Conservation (phyloP, 2,797 vertebrate species). For the Siniperca obscura region DNA sequence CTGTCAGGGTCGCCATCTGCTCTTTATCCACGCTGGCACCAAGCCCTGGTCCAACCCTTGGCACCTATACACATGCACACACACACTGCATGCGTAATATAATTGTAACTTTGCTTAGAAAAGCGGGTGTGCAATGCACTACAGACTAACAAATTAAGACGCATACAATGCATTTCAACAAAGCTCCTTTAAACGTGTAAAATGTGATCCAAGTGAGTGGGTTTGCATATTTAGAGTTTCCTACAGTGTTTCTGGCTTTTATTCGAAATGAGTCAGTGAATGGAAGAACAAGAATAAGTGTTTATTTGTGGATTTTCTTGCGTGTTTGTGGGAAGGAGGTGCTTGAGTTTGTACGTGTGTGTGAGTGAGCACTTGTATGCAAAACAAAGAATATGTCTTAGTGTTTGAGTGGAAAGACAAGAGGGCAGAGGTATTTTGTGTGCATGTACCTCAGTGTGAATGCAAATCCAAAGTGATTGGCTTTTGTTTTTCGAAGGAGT, state of each 20-base stretch:
- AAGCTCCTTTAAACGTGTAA: constrained; percentile 23
- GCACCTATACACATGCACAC: constrained; percentile 58
- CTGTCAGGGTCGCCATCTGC: constrained; percentile 89
- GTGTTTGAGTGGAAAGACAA: constrained; percentile 65
- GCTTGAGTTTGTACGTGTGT: constrained; percentile 41
- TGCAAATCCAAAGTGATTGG: constrained; percentile 56
- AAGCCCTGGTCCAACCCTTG: constrained; percentile 72
- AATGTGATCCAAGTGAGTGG: constrained; percentile 4
- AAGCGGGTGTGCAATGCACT: constrained; percentile 4
- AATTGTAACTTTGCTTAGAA: constrained; percentile 59
- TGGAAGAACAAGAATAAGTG: constrained; percentile 64
- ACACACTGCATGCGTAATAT: constrained; percentile 50
- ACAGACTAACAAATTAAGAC: constrained; percentile 29
- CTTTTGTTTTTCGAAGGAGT: constrained; percentile 73
- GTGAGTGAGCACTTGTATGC: constrained; percentile 61
- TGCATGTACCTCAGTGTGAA: constrained; percentile 52
- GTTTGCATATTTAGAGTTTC: constrained; percentile 36
- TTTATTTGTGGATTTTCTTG: constrained; percentile 67
- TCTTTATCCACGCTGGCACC: constrained; percentile 88
- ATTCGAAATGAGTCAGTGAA: constrained; percentile 42
- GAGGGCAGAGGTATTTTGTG: constrained; percentile 49
- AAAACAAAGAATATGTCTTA: constrained; percentile 65
- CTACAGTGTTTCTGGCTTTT: constrained; percentile 22
- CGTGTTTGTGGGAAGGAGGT: constrained; percentile 17
- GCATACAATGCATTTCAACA: constrained; percentile 7